Conservation (phyloP, 2,888 invertebrate genomes). For the Agrotis ipsilon region DNA sequence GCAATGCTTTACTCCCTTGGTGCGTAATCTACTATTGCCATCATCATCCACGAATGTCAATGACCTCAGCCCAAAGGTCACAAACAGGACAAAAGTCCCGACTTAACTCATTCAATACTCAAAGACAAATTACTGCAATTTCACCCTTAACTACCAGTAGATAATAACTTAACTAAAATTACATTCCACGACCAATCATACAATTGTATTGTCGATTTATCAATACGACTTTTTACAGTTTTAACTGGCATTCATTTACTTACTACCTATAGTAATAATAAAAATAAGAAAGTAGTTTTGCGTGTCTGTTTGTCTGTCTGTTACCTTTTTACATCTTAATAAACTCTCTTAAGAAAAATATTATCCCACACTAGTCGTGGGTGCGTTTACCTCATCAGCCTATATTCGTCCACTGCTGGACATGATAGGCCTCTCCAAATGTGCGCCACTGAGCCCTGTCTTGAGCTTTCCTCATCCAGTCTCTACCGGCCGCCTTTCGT, state of each 20-base stretch:
- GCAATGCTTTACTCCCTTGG: too few species aligned
- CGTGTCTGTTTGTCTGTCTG: not conserved
- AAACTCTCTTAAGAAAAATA: too few species aligned
- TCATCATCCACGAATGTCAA: too few species aligned
- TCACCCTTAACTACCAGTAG: conserved; percentile 1
- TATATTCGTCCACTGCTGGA: too few species aligned
- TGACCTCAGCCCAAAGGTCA: conserved; percentile 5
- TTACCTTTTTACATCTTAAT: not conserved
- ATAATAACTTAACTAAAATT: conserved; percentile 41
- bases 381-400: too few species aligned
- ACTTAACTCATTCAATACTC: not conserved
- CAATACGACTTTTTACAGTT: conserved; percentile 45
- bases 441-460: too few species aligned
- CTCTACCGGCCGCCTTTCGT: too few species aligned
- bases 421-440: too few species aligned
- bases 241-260: conserved; percentile 22
- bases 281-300: not conserved
- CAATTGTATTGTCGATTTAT: conserved; percentile 49
- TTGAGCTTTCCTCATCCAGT: too few species aligned
- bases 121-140: conserved; percentile 37
- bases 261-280: not conserved
- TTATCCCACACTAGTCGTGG: too few species aligned
- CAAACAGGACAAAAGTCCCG: not conserved
- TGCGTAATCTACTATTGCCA: too few species aligned
- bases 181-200: conserved; percentile 26